Evolutionary conservation across 1,140 invertebrate genomes (phyloP).

Genomic region (Drosophila subobscura): DNA sequence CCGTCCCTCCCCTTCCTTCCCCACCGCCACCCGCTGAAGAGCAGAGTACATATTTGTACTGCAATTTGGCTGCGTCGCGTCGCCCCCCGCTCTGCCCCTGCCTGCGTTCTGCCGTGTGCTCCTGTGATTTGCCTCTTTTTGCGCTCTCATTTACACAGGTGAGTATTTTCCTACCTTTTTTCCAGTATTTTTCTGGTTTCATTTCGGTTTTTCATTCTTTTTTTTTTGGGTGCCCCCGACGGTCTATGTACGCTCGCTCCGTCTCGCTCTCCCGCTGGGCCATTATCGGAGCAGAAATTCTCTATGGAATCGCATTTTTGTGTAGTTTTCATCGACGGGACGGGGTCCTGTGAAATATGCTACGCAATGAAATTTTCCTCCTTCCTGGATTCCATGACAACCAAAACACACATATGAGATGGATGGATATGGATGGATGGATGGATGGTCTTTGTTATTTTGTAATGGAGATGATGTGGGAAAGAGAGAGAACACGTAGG

Average conservation of each 20-base stretch:
- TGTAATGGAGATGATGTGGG: constrained; percentile 48
- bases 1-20: background rate
- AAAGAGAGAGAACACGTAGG: background rate
- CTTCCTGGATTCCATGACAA: constrained; percentile 35
- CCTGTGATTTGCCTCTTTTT: constrained; percentile 82
- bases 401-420: constrained; percentile 28
- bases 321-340: constrained; percentile 25
- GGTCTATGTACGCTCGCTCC: constrained; percentile 1
- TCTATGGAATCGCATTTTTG: constrained; percentile 45
- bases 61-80: constrained; percentile 70
- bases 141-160: constrained; percentile 78
- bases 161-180: constrained; percentile 29
- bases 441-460: constrained; percentile 26
- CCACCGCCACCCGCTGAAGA: constrained; percentile 5
- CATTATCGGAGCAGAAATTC: constrained; percentile 56
- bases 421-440: background rate
- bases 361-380: constrained; percentile 42
- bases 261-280: constrained; percentile 52
- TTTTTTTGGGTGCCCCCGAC: constrained; percentile 45
- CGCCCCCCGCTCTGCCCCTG: too few relatives aligned
- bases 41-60: constrained; percentile 78
- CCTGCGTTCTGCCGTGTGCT: constrained; percentile 51
- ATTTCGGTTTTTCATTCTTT: background rate
- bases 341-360: constrained; percentile 54
- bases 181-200: constrained; percentile 5